These are phyloP conservation scores for Trichonephila clavipes DNA, from an alignment of 1,140 invertebrate species.

Conservation along the genomic window DNA sequence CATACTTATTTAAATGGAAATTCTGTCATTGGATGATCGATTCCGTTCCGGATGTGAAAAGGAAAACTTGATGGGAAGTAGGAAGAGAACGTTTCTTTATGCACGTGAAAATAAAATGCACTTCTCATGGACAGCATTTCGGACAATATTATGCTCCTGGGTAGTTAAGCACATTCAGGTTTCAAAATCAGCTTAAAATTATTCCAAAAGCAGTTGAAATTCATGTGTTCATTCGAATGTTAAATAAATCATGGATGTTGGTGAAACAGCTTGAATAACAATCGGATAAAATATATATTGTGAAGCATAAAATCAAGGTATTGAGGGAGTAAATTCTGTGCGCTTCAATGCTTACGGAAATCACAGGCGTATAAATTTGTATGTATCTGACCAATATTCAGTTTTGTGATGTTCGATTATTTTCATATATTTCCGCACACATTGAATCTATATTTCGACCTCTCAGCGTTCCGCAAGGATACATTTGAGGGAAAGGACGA, in stretches of 20 bases:
- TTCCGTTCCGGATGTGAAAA: background rate
- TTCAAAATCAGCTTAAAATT: constrained; percentile 14
- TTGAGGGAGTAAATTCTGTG: background rate
- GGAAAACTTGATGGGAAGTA: background rate
- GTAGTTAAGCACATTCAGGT: background rate
- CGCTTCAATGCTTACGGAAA: background rate
- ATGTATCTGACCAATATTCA: background rate
- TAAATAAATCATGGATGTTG: background rate
- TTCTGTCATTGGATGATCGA: background rate
- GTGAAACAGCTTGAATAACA: background rate
- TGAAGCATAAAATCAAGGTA: background rate
- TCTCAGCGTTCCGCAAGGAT: background rate
- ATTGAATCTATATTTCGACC: background rate
- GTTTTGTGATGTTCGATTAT: background rate
- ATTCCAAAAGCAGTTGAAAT: background rate
- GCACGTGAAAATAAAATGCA: background rate
- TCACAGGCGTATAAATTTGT: background rate
- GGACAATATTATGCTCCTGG: background rate
- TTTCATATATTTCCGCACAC: background rate
- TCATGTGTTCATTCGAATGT: background rate
- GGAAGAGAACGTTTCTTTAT: background rate
- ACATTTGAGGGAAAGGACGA: background rate
- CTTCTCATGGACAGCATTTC: background rate
- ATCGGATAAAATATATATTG: background rate
- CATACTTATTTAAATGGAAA: background rate